Evolutionary conservation across 2,797 vertebrate genomes (phyloP), one percentile per base, ranked within the genome.

Genomic region (Pangasius sanitwongsei): DNA sequence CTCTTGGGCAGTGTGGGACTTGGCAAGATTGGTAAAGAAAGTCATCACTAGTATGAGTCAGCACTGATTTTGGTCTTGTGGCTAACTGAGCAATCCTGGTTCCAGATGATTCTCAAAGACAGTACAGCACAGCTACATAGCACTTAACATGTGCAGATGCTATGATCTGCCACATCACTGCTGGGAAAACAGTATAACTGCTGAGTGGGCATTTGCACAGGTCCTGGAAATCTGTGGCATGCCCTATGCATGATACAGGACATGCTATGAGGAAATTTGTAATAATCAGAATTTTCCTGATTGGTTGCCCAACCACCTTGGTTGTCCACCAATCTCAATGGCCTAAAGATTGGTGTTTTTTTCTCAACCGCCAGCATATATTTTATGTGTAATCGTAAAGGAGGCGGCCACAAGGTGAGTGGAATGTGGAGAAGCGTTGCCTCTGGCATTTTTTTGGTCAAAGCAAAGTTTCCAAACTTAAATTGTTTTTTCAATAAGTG

Each of bases 51-150:
- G 59, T 48, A 65, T 83, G 82, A 83, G 37, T n/a, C 59, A 83
- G 41, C 23, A 48, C 6, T n/a, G 37, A 83, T 48, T 83, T 83
- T 48, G 61, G 37, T 65, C 61, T n/a, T 61, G 80, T 82, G 80
- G 34, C 41, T 65, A 83, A 67, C 59, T 48, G 41, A 65, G 41
- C 28, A n/a, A 63, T 83, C 25, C 41, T 48, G 41, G 6, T n/a
- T 65, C 82, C 82, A 48, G 61, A 83, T 83, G 23, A 83, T 50
- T 83, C 41, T 44, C 23, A 44, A 83, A 63, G 37, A 44, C 25
- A 31, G 37, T 63, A 63, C 23, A 44, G 37, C 23, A 28, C 6
- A 48, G 61, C 3, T 63, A n/a, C 57, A 63, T 28, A 23, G 81
- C 57, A 28, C 34, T 8, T 48, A 83, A 61, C 57, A 44, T 25